These are phyloP conservation scores for Bombylius discolor DNA, from an alignment of 2,888 invertebrate species.

Conservation along the genomic window DNA sequence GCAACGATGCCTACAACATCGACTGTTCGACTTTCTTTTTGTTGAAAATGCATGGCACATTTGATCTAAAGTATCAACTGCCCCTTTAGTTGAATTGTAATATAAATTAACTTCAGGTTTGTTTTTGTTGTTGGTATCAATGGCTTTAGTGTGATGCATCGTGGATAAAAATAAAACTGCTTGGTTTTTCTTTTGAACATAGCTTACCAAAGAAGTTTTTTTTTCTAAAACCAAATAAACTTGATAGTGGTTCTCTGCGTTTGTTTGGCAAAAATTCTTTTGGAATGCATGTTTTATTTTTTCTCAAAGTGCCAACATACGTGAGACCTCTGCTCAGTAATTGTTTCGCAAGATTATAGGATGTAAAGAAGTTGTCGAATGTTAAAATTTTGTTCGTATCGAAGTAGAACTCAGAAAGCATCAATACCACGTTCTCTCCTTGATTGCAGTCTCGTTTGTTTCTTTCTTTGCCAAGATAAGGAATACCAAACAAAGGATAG, in stretches of 20 bases:
- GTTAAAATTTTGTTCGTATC: slow-evolving; percentile 1
- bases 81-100: slow-evolving; percentile 17
- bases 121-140: slow-evolving; percentile 2
- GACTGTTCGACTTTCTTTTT: slow-evolving; percentile 13
- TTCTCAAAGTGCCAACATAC: slow-evolving; percentile 1
- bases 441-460: not conserved
- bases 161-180: slow-evolving; percentile 3
- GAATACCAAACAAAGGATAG: slow-evolving; percentile 2
- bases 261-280: not conserved
- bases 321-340: not conserved
- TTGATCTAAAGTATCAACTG: slow-evolving; percentile 17
- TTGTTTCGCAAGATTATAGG: not conserved
- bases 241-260: not conserved
- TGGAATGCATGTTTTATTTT: slow-evolving; percentile 1
- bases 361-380: slow-evolving; percentile 1
- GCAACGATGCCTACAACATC: too few species aligned
- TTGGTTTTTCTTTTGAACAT: slow-evolving; percentile 8
- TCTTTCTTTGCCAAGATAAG: slow-evolving; percentile 1
- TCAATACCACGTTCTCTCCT: slow-evolving; percentile 2
- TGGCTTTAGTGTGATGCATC: slow-evolving; percentile 2
- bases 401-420: slow-evolving; percentile 1
- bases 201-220: not conserved
- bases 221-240: slow-evolving; percentile 4
- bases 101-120: slow-evolving; percentile 15
- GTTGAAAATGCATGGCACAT: slow-evolving; percentile 12